Base-by-base conservation (phyloP, 2,113 vertebrate genomes). In the Bungarus multicinctus region DNA sequence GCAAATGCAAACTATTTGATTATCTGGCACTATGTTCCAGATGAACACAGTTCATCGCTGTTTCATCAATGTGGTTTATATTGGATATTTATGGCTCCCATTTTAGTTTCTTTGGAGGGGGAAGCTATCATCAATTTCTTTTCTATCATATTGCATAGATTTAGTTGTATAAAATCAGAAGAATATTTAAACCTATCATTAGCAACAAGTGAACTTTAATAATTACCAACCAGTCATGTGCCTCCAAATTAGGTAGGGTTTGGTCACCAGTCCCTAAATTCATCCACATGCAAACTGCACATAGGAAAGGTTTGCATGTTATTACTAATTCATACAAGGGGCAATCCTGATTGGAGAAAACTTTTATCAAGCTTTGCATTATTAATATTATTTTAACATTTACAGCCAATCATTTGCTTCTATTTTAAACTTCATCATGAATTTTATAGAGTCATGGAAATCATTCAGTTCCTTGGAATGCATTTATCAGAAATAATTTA, bases 371-470 rank as follows among this genome's bases (percentile, higher is more conserved):
- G n/a, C 2, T 81, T 81, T 81, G 34, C n/a, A 39, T 81, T 5
- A 6, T 81, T 81, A 39, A 81, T 81, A 81, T 81, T 39, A 81
- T 39, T 81, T 39, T 39, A 39, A 1, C n/a, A 39, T 81, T 39
- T 81, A 81, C 1, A 12, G 57, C n/a, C 45, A 88, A n/a, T 5
- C 54, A 18, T 60, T 81, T 39, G 16, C 69, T 81, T n/a, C 34
- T 39, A 81, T 90, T 69, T 89, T 89, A 92, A 58, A 39, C 27
- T 85, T 81, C 50, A n/a, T 89, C 89, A 89, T 23, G 92, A 12
- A 16, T 81, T 89, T 8, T 30, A 9, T 92, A 27, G 22, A n/a
- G 25, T 45, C 89, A 3, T 30, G 18, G 2, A 93, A 69, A 34
- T 34, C 43, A 58, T 89, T 43, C 11, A 85, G 1, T 39, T 93